Conservation (phyloP, 2,113 vertebrate genomes). For the Otis tarda region DNA sequence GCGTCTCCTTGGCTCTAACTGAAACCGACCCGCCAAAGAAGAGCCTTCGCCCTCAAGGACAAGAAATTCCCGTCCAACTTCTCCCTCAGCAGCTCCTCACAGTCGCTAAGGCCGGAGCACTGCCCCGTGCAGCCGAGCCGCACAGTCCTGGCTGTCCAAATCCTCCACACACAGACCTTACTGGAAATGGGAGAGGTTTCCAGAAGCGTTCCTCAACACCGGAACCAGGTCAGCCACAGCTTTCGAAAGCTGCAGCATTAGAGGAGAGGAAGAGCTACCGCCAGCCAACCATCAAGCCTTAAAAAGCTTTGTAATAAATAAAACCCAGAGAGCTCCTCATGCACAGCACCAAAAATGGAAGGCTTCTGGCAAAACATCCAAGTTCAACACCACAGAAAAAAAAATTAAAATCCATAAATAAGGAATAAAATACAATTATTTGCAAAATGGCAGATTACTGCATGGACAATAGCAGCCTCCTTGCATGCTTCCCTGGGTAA, state of each 20-base stretch:
- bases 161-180: too few species aligned
- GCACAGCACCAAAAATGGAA: background rate
- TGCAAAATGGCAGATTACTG: background rate
- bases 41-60: background rate
- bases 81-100: background rate
- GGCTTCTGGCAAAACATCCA: background rate
- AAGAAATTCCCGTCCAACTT: background rate
- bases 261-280: background rate
- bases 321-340: background rate
- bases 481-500: background rate
- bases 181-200: background rate
- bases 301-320: background rate
- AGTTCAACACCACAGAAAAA: background rate
- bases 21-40: background rate
- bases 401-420: background rate
- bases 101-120: too few species aligned
- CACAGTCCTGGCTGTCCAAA: background rate
- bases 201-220: accelerated
- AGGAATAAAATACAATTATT: background rate
- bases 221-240: background rate
- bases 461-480: background rate
- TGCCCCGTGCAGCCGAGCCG: accelerated
- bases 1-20: too few species aligned
- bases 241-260: background rate
- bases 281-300: background rate